A percentile compares a stretch with the other conserved stretches of the same genome.
Conservation (phyloP, 2,797 vertebrate species). For the Toxotes lorentzi region DNA sequence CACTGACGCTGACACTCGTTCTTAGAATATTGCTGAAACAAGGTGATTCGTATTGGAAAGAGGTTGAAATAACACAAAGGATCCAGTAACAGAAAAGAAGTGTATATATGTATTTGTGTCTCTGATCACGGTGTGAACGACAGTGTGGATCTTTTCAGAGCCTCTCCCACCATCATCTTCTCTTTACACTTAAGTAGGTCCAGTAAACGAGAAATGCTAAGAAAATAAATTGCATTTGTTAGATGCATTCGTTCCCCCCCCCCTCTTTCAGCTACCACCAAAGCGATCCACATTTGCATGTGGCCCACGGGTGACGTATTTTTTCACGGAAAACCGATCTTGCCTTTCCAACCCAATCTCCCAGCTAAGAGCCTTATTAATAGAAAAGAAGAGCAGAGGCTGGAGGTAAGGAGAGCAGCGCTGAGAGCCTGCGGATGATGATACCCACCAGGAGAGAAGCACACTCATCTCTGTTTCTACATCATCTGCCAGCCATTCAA, state of each 20-base stretch:
- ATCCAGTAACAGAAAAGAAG: neutral
- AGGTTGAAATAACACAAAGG: neutral
- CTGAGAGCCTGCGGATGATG: slow-evolving; percentile 41
- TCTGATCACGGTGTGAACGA: neutral
- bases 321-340: slow-evolving; percentile 27
- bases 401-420: slow-evolving; percentile 32
- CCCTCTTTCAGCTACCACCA: neutral
- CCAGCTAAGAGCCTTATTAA: slow-evolving; percentile 50
- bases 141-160: neutral
- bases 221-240: neutral
- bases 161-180: neutral
- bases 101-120: neutral
- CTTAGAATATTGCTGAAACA: neutral
- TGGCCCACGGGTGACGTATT: slow-evolving; percentile 1
- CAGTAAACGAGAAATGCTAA: neutral
- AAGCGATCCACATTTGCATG: slow-evolving; percentile 20
- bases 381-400: slow-evolving; percentile 34
- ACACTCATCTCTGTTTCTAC: slow-evolving; percentile 47
- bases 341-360: slow-evolving; percentile 37
- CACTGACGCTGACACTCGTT: neutral
- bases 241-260: too few species aligned
- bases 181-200: neutral
- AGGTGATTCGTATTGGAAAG: neutral
- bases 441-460: slow-evolving; percentile 58
- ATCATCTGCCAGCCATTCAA: slow-evolving; percentile 37